Conservation (phyloP, 2,797 vertebrate genomes). For the Pipistrellus nathusii region DNA sequence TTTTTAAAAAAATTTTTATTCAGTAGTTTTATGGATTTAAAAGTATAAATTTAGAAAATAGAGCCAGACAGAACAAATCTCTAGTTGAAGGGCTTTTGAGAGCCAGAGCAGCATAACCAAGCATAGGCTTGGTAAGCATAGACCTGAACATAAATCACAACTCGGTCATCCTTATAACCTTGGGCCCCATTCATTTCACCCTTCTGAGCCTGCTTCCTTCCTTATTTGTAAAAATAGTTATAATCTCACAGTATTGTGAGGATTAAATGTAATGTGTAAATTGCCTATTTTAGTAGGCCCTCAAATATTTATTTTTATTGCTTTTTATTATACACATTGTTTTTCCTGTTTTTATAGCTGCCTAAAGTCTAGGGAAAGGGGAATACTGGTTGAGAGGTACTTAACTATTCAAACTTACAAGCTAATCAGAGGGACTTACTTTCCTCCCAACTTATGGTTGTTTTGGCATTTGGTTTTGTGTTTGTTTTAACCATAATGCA, state of each 20-base stretch:
- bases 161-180: not conserved
- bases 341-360: constrained; percentile 64
- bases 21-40: constrained; percentile 63
- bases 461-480: not conserved
- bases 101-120: not conserved
- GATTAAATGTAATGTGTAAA: constrained; percentile 52
- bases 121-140: not conserved
- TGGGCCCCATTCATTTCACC: not conserved
- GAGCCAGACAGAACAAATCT: constrained; percentile 3
- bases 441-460: constrained; percentile 45
- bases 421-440: constrained; percentile 15
- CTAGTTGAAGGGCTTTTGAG: not conserved
- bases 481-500: not conserved
- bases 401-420: constrained; percentile 32
- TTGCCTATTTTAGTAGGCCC: constrained; percentile 59
- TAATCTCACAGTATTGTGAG: constrained; percentile 6
- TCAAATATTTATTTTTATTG: constrained; percentile 65
- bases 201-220: constrained; percentile 53
- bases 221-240: constrained; percentile 17
- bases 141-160: not conserved
- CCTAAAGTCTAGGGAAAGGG: constrained; percentile 35
- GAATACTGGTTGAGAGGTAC: constrained; percentile 30
- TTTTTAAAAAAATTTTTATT: constrained; percentile 14
- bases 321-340: constrained; percentile 44
- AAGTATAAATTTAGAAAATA: constrained; percentile 49